Conservation (phyloP, 2,888 invertebrate genomes). For the Drosophila nigritarsus region DNA sequence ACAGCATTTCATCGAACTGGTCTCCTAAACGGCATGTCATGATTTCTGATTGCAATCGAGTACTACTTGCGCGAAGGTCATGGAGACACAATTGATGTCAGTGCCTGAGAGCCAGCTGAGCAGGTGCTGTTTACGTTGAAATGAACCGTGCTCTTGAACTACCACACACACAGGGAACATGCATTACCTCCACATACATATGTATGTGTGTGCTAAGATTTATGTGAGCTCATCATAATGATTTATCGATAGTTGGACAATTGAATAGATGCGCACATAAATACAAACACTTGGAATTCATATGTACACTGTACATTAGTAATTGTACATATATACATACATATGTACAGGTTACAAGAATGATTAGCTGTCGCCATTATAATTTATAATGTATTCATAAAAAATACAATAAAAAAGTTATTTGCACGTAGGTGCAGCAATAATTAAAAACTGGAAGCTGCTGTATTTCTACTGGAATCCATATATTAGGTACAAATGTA, state of each 20-base stretch:
- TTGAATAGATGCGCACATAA: slow-evolving; percentile 38
- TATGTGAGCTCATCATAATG: slow-evolving; percentile 60
- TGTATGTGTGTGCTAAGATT: slow-evolving; percentile 6
- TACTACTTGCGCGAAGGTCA: slow-evolving; percentile 60
- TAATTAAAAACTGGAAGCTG: slow-evolving; percentile 35
- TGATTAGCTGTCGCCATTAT: slow-evolving; percentile 13
- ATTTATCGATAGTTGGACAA: slow-evolving; percentile 51
- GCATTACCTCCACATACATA: slow-evolving; percentile 7
- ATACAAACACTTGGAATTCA: slow-evolving; percentile 1
- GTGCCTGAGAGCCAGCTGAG: slow-evolving; percentile 48
- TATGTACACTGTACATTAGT: background rate
- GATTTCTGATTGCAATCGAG: slow-evolving; percentile 63
- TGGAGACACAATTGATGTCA: slow-evolving; percentile 68
- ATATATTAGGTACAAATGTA: background rate
- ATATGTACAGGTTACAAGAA: slow-evolving; percentile 5
- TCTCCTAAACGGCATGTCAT: slow-evolving; percentile 50
- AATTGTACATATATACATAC: background rate
- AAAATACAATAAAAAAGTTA: slow-evolving; percentile 18
- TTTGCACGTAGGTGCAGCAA: slow-evolving; percentile 40
- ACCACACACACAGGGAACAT: slow-evolving; percentile 25
- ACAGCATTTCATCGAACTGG: slow-evolving; percentile 32
- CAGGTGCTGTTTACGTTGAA: slow-evolving; percentile 58
- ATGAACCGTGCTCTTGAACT: slow-evolving; percentile 65
- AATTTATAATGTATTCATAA: slow-evolving; percentile 29
- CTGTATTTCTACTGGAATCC: slow-evolving; percentile 11